Percentiles rank a stretch among this genome's conserved stretches.
Conservation (phyloP, 92 coral and sea anemone genomes). For the Phenganax subtilis region DNA sequence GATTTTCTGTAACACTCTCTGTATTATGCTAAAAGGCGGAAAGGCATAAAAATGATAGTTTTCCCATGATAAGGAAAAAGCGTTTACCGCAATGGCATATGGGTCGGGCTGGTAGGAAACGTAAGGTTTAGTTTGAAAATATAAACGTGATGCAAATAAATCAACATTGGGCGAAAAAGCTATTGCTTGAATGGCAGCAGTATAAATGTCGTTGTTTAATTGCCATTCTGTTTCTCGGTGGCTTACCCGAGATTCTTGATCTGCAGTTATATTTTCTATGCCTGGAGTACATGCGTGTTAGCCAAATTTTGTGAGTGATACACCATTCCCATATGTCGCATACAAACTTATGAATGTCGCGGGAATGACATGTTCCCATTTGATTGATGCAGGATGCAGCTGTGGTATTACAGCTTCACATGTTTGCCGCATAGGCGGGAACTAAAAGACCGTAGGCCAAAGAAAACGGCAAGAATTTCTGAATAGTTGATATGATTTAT, state of each 20-base stretch:
- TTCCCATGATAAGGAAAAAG: constrained; percentile 30
- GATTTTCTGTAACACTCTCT: neutral
- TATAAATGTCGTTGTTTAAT: constrained; percentile 38
- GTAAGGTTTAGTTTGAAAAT: constrained; percentile 36
- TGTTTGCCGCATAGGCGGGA: constrained; percentile 41
- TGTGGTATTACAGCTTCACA: constrained; percentile 51
- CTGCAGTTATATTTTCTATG: constrained; percentile 42
- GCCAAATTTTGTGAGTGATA: constrained; percentile 40
- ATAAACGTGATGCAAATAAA: constrained; percentile 46
- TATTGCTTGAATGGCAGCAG: constrained; percentile 34
- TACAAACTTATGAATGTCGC: neutral
- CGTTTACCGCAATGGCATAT: constrained; percentile 41
- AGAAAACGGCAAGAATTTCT: too few relatives aligned
- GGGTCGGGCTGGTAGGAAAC: constrained; percentile 49
- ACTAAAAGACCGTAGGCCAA: constrained; percentile 34
- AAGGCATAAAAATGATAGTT: too few relatives aligned
- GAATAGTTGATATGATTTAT: constrained; percentile 41
- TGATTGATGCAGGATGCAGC: constrained; percentile 57
- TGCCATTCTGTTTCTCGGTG: constrained; percentile 43
- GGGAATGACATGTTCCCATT: constrained; percentile 62
- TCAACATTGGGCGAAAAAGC: constrained; percentile 40
- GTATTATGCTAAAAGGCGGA: too few relatives aligned
- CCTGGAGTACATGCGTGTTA: constrained; percentile 10
- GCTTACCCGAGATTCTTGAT: constrained; percentile 44
- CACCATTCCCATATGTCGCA: constrained; percentile 53